Evolutionary conservation across 2,113 vertebrate genomes (phyloP), one percentile per base, ranked within the genome.

Genomic region (Merops nubicus): DNA sequence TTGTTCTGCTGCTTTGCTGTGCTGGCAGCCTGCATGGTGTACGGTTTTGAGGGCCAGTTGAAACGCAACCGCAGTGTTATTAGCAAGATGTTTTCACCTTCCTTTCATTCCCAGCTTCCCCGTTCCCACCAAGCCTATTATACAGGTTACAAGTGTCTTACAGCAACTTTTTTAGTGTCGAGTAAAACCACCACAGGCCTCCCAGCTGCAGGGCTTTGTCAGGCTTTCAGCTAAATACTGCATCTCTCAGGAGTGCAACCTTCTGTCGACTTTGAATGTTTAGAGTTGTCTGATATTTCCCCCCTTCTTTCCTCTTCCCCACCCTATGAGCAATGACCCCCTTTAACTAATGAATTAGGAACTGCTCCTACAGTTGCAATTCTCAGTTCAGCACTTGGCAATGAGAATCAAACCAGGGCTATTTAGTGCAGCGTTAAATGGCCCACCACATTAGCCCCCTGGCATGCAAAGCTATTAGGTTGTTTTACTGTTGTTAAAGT

Each of bases 401-500:
- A 38, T 85, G 97, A 96, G 98, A 98, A 97, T 96, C 97, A 98
- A 98, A 97, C 96, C 95, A 91, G 94, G 98, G 97, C 98, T 98
- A 97, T 98, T 98, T 98, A 98, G 97, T 97, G 97, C 97, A 97
- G 97, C 97, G 88, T 97, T 98, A 98, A 98, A 98, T 98, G 97
- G 98, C 96, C 97, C 92, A 81, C 97, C 97, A 93, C 98, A 98
- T 98, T 98, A 98, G 98, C 98, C 98, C 98, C 98, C 98, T 95
- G 98, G 98, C 97, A 98, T 60, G 98, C 97, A 28, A 89, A 98
- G 97, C 98, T 98, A 98, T 98, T 98, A 98, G 97, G 91, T 95
- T 98, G 98, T 97, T 98, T 98, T 97, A 98, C 94, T 98, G 98
- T 98, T 98, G 97, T 98, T 97, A 98, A 98, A 98, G 98, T 98